Evolutionary conservation across 2,797 vertebrate genomes (phyloP), one percentile per base, ranked within the genome.

Genomic region (Hyperoplus lanceolatus): DNA sequence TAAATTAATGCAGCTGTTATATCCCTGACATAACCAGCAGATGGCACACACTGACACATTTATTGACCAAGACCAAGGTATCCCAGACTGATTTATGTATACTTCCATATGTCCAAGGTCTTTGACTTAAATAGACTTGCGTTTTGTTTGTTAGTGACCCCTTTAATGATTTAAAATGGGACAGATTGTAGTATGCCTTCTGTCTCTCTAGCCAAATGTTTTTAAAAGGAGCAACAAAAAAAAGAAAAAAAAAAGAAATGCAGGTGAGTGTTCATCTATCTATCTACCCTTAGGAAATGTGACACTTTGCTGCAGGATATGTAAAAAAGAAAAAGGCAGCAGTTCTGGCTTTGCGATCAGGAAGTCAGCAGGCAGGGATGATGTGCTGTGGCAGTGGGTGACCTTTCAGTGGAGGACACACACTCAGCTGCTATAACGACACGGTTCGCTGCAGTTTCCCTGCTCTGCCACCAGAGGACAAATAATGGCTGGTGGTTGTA

Each of bases 331-430:
- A 60, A 83, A 83, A 84, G 70, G 82, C 83, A 83, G 75, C 7
- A 29, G 5, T 45, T 79, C 61, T 87, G 81, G 83, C 83, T 58
- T 48, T 63, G 80, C 21, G 39, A 82, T 79, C 60, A 82, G 86
- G 90, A 90, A 90, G 89, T 89, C 76, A 84, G 87, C 78, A 80
- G 79, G 63, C 80, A 73, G 83, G n/a, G 82, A 84, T 90, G 93
- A 93, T 93, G 89, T 82, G 78, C 89, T 77, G 80, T 84, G 89
- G 85, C 90, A 89, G 90, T 73, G 76, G 73, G 89, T 95, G 95
- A 96, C 95, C 95, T 96, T 95, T 93, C 39, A 81, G 84, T 92
- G 88, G 92, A 94, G 94, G 94, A 95, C 95, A 94, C 92, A 90
- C 81, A 45, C 79, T 85, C 89, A 87, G 79, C 89, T 85, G 75